Base-by-base conservation (phyloP, 37 sponge, comb jelly and placozoan species). In the Corticium candelabrum region DNA sequence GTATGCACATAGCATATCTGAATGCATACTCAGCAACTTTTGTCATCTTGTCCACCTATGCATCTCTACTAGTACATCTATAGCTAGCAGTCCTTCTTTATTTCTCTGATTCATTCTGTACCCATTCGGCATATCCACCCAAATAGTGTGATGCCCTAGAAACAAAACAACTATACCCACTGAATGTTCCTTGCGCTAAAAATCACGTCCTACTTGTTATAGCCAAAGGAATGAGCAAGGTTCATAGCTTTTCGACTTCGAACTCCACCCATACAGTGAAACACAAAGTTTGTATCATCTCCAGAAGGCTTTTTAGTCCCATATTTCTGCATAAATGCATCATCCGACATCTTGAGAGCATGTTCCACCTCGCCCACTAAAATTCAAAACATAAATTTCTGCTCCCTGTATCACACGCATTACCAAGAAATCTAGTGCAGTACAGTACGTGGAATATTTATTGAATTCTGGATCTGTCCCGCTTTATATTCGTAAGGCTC, bases 371-470 rank as follows among this genome's bases (percentile, higher is more conserved):
- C 85, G 40, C 88, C 87, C 72, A 93, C 93, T 89, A 43, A 2
- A 50, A 11, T 11, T 50, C 11, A 21, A 50, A 50, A 21, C 62
- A 50, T 21, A 50, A 50, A 27, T 50, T 50, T 50, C 11, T 50
- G 62, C n/a, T n/a, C n/a, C n/a, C n/a, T n/a, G n/a, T n/a, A n/a
- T n/a, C n/a, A n/a, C n/a, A n/a, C n/a, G n/a, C n/a, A n/a, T n/a
- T n/a, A n/a, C n/a, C n/a, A n/a, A n/a, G n/a, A n/a, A n/a, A n/a
- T n/a, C n/a, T n/a, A n/a, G n/a, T n/a, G n/a, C n/a, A n/a, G n/a
- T n/a, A n/a, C n/a, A n/a, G n/a, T n/a, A n/a, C 31, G 80, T 40
- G 93, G 93, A 15, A 93, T 72, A 76, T 93, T 90, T 40, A 93
- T 74, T 31, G 93, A 39, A n/a, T 80, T 67, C 27, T 82, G 82